Base-by-base conservation (phyloP, 2,113 vertebrate genomes). In the Ciconia boyciana region DNA sequence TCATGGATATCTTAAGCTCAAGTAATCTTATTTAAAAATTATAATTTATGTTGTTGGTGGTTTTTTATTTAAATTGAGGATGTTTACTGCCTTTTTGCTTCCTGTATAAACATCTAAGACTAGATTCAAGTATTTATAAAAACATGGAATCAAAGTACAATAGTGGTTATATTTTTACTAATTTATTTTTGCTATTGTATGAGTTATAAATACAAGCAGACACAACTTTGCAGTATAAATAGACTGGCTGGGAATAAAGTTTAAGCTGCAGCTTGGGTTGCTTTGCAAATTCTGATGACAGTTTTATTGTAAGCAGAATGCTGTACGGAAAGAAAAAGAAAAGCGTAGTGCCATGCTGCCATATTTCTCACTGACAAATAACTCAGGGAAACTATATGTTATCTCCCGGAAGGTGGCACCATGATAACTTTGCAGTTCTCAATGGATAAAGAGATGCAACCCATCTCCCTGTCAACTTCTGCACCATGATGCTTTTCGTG, bases 261-360 rank as follows among this genome's bases (percentile, higher is more conserved):
- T 87, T 69, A 49, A 39, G 60, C 62, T 87, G 55, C 83, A 91
- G 68, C 32, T 96, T 93, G 85, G 64, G 55, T 89, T 95, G 74
- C 83, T 96, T 96, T 79, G 61, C 71, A 95, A 96, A 93, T 87
- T 62, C 75, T 83, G 58, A 46, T 71, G 62, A 94, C 91, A 94
- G 61, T 68, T 97, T 97, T 97, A 97, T 89, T 96, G 41, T 72
- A 94, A 90, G 49, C 26, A 93, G 72, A 94, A 94, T 84, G 82
- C 34, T 5, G 2, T 20, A 20, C 6, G 29, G 22, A 34, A 61
- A 19, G 5, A 5, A 52, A 93, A 21, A 68, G 87, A 76, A 84
- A 75, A 94, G 52, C 39, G 22, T 29, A 52, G 11, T 51, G 25
- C 18, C 34, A 49, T 60, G 65, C 81, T 94, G 62, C 46, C n/a